Base-by-base conservation (phyloP, 1,140 invertebrate genomes). In the Sarcophaga peregrina region DNA sequence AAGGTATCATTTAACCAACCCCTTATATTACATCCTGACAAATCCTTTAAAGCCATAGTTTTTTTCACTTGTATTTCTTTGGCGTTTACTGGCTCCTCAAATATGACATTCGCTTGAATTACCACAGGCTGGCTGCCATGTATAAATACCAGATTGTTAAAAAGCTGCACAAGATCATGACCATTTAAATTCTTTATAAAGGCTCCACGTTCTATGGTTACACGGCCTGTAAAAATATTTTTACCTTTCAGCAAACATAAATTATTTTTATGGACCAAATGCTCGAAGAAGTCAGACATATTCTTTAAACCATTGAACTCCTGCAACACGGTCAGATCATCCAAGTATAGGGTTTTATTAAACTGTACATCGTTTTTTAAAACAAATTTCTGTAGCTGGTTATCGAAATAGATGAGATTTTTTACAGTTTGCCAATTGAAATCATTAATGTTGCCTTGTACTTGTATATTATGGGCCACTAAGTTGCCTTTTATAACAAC, bases 1-100 rank as follows among this genome's bases (percentile, higher is more conserved):
- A 90, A 15, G 0, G 87, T 87, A 17, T 90, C 87, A 0, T 46
- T 78, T 7, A 88, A 82, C 88, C 88, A 90, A 5, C 88, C 85
- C 17, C 20, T 85, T 0, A 90, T 47, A 17, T 84, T 84, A 84
- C 86, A 87, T 9, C 86, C 87, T 45, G 87, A 86, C 84, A 84
- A 0, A 83, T 85, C 4, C 45, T 73, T 5, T 84, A 58, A 10
- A 84, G 37, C 8, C 83, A 83, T 3, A 80, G 83, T 3, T 84
- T 84, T 15, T 76, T 81, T 10, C 52, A 85, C 50, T 5, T 85
- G 46, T 1, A 83, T 45, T 0, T 48, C 82, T 6, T 81, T 8
- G 72, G 86, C 80, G 15, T 82, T 45, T 3, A 86, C 68, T 0
- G 86, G 47, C 8, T 84, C 85, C 11, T 80, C 78, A 25, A 87